Base-by-base conservation (phyloP, 2,113 vertebrate species). In the Stercorarius parasiticus region DNA sequence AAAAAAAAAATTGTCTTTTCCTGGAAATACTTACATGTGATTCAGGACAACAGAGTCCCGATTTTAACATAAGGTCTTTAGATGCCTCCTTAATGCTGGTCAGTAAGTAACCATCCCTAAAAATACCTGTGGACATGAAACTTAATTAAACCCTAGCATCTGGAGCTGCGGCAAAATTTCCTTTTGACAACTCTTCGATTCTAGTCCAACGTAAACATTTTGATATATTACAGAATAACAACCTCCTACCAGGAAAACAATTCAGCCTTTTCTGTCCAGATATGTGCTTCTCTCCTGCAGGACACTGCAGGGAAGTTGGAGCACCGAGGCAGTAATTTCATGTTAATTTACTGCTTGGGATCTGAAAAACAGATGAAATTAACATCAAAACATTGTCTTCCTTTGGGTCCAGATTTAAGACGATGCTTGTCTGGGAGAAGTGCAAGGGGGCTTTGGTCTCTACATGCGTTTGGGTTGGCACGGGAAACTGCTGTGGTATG, bases 381-480 rank as follows among this genome's bases (percentile, higher is more conserved):
- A 49, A 11, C 20, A 19, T 79, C 25, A 19, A 66, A 84, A 45
- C 11, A 45, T 29, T 25, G 25, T 62, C 50, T 78, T 86, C 42
- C 69, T 62, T 62, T 76, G 73, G 49, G 40, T 30, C 26, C n/a
- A 6, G 29, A 25, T 72, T 62, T 72, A 73, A 79, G 70, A 32
- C 1, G 0, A 10, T 10, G 3, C 15, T 93, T 65, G 76, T 25
- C 8, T 29, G 20, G 78, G 55, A 70, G 70, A 55, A n/a, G 20
- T 77, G 67, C 36, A 56, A 64, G 23, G 13, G 21, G 15, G 8
- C 29, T 59, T 80, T 82, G 34, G 49, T 43, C 19, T 74, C 38
- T 40, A 0, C 9, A 0, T 4, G 45, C 1, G 1, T 72, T 79
- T 56, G 19, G 45, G 23, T 32, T 73, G 80, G 56, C 38, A 7